These are phyloP conservation scores for Leistus spinibarbis DNA, from an alignment of 2,888 invertebrate genomes.

Conservation along the genomic window DNA sequence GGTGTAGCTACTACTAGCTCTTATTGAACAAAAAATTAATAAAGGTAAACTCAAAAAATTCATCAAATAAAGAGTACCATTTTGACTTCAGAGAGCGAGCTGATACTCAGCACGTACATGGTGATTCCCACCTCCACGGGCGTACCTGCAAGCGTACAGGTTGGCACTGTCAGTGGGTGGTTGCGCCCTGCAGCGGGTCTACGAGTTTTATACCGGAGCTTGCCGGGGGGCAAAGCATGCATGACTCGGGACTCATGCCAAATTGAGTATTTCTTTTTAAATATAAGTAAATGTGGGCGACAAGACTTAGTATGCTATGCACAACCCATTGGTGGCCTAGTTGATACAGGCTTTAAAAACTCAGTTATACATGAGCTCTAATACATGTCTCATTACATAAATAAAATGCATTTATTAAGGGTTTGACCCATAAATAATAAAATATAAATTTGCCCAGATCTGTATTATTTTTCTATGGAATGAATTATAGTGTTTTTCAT, in stretches of 20 bases:
- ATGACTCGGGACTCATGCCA: constrained; percentile 41
- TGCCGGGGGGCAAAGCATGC: constrained; percentile 25
- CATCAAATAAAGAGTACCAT: constrained; percentile 67
- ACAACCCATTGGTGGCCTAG: constrained; percentile 35
- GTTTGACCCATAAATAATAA: not conserved
- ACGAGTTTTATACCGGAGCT: constrained; percentile 28
- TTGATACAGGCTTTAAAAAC: constrained; percentile 40
- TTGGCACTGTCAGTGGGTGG: constrained; percentile 43
- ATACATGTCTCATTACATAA: not conserved
- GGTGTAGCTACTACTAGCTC: constrained; percentile 39
- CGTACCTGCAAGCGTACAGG: constrained; percentile 57
- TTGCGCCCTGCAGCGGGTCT: constrained; percentile 40
- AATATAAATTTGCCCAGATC: no score
- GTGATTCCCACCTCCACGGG: constrained; percentile 97
- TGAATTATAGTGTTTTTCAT: no score
- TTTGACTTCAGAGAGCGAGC: constrained; percentile 97
- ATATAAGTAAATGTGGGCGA: not conserved
- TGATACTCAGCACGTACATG: constrained; percentile 98
- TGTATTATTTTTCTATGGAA: no score
- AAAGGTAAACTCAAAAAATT: not conserved
- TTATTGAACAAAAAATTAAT: not conserved
- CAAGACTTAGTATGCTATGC: constrained; percentile 34
- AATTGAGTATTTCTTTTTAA: constrained; percentile 23
- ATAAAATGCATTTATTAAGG: not conserved
- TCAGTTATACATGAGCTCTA: not conserved